Conservation (phyloP, 2,113 vertebrate genomes). For the Corythaeola cristata region DNA sequence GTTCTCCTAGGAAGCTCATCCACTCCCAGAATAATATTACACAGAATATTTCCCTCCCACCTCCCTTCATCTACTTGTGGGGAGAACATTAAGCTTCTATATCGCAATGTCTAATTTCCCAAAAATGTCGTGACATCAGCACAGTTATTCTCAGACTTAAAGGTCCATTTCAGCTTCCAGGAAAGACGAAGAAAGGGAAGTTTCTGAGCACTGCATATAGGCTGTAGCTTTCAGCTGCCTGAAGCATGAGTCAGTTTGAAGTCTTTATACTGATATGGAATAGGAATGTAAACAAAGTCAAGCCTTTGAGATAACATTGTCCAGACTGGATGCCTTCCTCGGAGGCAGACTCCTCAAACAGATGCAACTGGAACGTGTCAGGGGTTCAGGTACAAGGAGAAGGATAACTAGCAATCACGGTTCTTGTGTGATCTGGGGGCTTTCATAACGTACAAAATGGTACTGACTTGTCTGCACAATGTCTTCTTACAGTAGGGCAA, state of each 20-base stretch:
- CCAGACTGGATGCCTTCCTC: not conserved
- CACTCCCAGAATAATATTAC: not conserved
- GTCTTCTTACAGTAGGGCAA: not conserved
- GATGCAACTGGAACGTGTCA: not conserved
- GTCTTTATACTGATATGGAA: slow-evolving; percentile 33
- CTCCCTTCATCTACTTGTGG: not conserved
- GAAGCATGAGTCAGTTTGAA: not conserved
- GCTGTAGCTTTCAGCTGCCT: not conserved
- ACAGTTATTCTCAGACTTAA: not conserved
- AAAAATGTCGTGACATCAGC: not conserved
- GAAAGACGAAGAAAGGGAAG: not conserved
- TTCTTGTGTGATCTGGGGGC: not conserved
- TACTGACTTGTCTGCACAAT: not conserved
- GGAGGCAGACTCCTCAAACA: not conserved
- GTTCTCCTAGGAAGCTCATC: not conserved
- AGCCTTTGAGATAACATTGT: not conserved
- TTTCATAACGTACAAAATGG: not conserved
- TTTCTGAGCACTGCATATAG: not conserved
- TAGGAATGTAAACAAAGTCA: slow-evolving; percentile 59
- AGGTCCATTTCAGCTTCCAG: not conserved
- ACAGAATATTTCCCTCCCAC: not conserved
- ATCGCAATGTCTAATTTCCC: not conserved
- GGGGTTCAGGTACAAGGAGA: not conserved
- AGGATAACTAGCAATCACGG: not conserved
- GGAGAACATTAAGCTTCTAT: not conserved